A percentile compares a stretch with the other conserved stretches of the same genome.
These are phyloP conservation scores for Trochalopteron elliotii DNA, from an alignment of 2,113 vertebrate species.

Conservation along the genomic window DNA sequence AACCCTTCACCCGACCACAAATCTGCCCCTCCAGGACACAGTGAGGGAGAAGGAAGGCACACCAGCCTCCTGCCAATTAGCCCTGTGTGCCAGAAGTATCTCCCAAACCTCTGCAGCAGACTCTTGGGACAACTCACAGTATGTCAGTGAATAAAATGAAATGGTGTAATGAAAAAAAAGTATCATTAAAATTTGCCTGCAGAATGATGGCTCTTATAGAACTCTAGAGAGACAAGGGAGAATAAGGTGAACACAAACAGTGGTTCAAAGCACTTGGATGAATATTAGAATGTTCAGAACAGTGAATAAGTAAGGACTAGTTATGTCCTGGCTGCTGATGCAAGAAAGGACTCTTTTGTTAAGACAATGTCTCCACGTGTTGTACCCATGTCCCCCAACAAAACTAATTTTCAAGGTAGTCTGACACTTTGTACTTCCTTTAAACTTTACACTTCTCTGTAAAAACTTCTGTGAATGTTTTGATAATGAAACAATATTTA, in stretches of 20 bases:
- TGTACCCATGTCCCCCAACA: background rate
- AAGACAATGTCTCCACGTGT: rapidly evolving
- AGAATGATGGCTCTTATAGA: background rate
- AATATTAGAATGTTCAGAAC: background rate
- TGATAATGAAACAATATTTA: background rate
- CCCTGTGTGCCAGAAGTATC: background rate
- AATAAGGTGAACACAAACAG: background rate
- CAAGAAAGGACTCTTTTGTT: background rate
- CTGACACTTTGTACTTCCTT: background rate
- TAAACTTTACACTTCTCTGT: background rate
- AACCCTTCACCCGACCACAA: background rate
- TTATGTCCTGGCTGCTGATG: background rate
- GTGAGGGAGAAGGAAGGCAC: background rate
- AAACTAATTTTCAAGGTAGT: background rate
- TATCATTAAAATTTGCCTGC: background rate
- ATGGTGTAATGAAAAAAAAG: background rate
- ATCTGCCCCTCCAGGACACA: background rate
- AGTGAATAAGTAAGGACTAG: background rate
- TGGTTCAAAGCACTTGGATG: background rate
- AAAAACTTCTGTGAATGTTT: background rate
- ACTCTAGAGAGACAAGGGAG: background rate
- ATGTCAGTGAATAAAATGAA: background rate
- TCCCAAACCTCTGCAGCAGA: background rate
- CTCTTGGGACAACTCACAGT: background rate
- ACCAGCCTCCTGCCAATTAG: background rate